Percentiles rank a stretch among this genome's conserved stretches.
phyloP scores from a whole-genome alignment of 64 coral and sea anemone species.

The Pachyseris speciosa region DNA sequence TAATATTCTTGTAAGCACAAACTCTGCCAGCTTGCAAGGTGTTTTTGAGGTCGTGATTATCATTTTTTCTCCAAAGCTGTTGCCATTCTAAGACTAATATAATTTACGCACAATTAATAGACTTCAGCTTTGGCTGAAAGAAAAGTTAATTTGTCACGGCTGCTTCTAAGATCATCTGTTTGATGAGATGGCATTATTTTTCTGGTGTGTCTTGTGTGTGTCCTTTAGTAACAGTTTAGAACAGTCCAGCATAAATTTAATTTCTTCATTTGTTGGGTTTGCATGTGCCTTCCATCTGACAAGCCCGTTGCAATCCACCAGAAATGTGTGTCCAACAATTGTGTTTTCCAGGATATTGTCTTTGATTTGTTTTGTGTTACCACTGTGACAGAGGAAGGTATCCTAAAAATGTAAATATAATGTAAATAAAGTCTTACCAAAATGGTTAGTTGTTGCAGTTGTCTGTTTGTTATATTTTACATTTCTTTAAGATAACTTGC shows the following conservation, averaged over 20 bases:
- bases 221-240: constrained; percentile 65
- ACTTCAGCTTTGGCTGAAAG: too few species aligned
- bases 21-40: too few species aligned
- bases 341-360: constrained; percentile 76
- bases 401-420: constrained; percentile 43
- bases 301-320: constrained; percentile 70
- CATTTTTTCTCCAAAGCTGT: too few species aligned
- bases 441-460: too few species aligned
- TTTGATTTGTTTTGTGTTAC: constrained; percentile 62
- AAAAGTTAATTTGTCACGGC: background rate
- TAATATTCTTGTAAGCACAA: too few species aligned
- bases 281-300: constrained; percentile 88
- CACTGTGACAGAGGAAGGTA: constrained; percentile 76
- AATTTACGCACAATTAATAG: too few species aligned
- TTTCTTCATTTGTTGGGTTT: constrained; percentile 66
- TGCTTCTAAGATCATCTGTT: background rate
- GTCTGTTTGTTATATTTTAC: too few species aligned
- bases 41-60: too few species aligned
- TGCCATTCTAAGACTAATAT: too few species aligned
- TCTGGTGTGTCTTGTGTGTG: background rate
- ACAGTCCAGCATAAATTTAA: constrained; percentile 70
- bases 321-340: constrained; percentile 86
- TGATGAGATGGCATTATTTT: constrained; percentile 2
- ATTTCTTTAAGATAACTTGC: too few species aligned
- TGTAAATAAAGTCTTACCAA: too few species aligned